Evolutionary conservation across 2,797 vertebrate species (phyloP).

Genomic region (Acipenser transmontanus): DNA sequence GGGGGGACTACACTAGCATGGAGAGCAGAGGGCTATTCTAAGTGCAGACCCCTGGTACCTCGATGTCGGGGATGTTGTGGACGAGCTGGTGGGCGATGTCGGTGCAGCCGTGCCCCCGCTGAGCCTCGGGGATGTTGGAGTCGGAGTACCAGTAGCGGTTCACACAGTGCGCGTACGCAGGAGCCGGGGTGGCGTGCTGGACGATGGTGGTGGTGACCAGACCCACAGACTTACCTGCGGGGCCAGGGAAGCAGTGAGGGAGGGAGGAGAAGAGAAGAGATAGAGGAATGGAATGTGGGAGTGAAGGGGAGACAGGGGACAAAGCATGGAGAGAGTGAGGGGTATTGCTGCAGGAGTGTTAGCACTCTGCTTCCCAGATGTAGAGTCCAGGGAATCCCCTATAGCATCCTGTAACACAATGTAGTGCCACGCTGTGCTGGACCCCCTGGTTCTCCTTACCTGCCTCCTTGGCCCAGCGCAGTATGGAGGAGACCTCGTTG

Average conservation of each 20-base stretch:
- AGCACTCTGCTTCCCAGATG: neutral
- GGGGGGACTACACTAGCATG: no score
- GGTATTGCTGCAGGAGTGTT: neutral
- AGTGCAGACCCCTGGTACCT: neutral
- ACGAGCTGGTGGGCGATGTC: conserved; percentile 8
- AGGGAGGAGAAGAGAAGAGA: no score
- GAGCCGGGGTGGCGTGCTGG: conserved; percentile 4
- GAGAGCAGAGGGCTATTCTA: no score
- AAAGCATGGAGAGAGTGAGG: neutral
- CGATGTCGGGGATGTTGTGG: conserved; percentile 9
- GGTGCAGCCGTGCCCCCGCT: conserved; percentile 4
- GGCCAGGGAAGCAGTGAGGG: neutral
- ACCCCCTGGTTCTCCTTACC: neutral
- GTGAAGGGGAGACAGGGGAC: neutral
- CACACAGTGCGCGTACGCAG: neutral
- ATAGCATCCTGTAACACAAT: neutral
- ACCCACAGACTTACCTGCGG: conserved; percentile 11
- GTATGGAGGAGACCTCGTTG: neutral
- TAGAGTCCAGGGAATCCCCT: neutral
- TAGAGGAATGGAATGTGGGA: neutral
- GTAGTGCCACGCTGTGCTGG: neutral
- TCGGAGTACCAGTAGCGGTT: conserved; percentile 10
- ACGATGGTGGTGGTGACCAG: conserved; percentile 9
- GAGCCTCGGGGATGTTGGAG: neutral
- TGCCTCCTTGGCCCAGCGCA: conserved; percentile 5